A percentile compares a stretch with the other conserved stretches of the same genome.
These are phyloP conservation scores for Cosmopolites sordidus DNA, from an alignment of 2,888 invertebrate genomes.

Conservation along the genomic window DNA sequence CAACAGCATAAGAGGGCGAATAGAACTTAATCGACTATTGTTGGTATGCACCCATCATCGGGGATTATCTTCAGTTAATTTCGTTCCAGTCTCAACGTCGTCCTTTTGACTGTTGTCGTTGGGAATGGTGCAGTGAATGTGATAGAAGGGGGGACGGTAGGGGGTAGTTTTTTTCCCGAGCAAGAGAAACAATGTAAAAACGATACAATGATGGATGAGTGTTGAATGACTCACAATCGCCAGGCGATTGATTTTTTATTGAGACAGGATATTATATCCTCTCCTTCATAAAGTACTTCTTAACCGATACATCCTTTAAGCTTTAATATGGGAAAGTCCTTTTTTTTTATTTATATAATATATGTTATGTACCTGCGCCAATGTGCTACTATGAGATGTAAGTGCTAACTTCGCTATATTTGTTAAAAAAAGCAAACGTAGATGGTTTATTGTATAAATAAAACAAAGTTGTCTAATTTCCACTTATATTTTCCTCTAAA, in stretches of 20 bases:
- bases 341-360: too few species aligned
- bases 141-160: background rate
- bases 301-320: too few species aligned
- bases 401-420: too few species aligned
- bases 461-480: too few species aligned
- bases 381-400: too few species aligned
- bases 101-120: background rate
- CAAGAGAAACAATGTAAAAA: background rate
- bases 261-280: too few species aligned
- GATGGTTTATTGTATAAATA: too few species aligned
- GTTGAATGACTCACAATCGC: constrained; percentile 1
- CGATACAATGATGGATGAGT: background rate
- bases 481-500: too few species aligned
- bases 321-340: too few species aligned
- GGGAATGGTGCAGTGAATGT: background rate
- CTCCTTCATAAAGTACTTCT: too few species aligned
- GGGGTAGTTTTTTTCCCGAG: background rate
- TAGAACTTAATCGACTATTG: constrained; percentile 27
- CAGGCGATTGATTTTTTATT: background rate
- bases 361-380: too few species aligned
- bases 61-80: constrained; percentile 23
- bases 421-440: too few species aligned
- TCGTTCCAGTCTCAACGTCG: constrained; percentile 11
- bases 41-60: constrained; percentile 27
- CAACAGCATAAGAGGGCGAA: constrained; percentile 27